These are phyloP conservation scores for Siniperca knerii DNA, from an alignment of 2,113 vertebrate genomes.

Conservation along the genomic window DNA sequence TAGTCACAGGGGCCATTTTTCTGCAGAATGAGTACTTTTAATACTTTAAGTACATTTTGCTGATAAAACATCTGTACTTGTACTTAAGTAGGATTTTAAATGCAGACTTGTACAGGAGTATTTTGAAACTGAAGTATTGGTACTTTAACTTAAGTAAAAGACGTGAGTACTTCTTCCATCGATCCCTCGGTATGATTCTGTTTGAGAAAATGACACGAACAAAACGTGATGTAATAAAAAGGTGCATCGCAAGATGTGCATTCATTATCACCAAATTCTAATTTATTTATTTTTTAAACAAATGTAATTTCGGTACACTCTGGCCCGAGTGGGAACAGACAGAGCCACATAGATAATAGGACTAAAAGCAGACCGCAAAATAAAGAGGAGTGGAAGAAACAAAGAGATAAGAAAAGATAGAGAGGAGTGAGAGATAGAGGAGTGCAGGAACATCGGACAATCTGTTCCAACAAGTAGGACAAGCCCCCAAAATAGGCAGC, in stretches of 20 bases:
- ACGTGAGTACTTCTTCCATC: background rate
- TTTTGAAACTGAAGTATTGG: background rate
- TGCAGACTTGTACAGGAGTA: background rate
- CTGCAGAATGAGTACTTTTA: no score
- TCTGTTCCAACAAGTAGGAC: constrained; percentile 5
- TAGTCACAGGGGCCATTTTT: background rate
- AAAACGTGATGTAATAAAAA: constrained; percentile 2
- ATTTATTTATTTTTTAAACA: background rate
- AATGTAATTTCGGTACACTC: constrained; percentile 10
- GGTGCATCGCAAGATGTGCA: constrained; percentile 10
- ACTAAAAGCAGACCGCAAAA: background rate
- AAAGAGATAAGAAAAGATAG: background rate
- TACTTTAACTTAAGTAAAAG: background rate
- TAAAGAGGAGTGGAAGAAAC: constrained; percentile 1
- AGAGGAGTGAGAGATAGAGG: background rate
- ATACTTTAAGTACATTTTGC: background rate
- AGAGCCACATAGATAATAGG: background rate
- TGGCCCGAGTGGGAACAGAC: constrained; percentile 8
- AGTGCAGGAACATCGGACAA: constrained; percentile 6
- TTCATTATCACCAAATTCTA: background rate
- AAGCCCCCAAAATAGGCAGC: constrained; percentile 12
- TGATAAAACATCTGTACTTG: background rate
- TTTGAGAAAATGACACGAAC: background rate
- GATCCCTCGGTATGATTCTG: no score
- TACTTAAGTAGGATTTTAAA: background rate